Evolutionary conservation across 2,113 vertebrate genomes (phyloP), one percentile per base, ranked within the genome.

Genomic region (Gymnarchus niloticus): DNA sequence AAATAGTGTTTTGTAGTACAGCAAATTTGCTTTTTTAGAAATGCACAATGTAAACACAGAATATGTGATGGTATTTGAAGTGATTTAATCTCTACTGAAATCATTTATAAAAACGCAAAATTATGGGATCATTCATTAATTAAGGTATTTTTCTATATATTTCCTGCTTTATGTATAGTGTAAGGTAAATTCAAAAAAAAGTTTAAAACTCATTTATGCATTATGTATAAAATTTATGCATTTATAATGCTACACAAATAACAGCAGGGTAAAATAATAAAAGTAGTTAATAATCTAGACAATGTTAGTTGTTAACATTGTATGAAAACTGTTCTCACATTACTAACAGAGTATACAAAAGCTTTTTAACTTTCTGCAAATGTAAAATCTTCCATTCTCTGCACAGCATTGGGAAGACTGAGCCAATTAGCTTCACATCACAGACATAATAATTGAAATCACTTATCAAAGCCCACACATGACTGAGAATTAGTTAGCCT

Each of bases 391-490:
- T 41, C 65, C 65, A 69, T 69, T n/a, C n/a, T n/a, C n/a, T n/a
- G n/a, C 12, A 44, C 23, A 80, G 25, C n/a, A 19, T 80, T 48
- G 48, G 44, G 46, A 80, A 48, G 44, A 80, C 23, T 49, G 23
- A 25, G 44, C 46, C 48, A 25, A 80, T 80, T 80, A 80, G 49
- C n/a, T 48, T 41, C 48, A 48, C 8, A 51, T 48, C 49, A 5
- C 28, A 54, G 54, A 82, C 33, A 33, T 19, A 82, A 82, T 54
- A 51, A 54, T 82, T 82, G 51, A 52, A 82, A 82, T 25, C 80
- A 28, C 4, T 48, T 48, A n/a, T 49, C 23, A 54, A 54, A 82
- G 41, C 28, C 10, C 33, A 73, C 33, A 73, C 33, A 69, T 69
- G 33, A 41, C 61, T 69, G 61, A 69, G 61, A 41, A 69, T 9